Conservation (phyloP, 1,140 invertebrate species). For the Drosophila rhopaloa region DNA sequence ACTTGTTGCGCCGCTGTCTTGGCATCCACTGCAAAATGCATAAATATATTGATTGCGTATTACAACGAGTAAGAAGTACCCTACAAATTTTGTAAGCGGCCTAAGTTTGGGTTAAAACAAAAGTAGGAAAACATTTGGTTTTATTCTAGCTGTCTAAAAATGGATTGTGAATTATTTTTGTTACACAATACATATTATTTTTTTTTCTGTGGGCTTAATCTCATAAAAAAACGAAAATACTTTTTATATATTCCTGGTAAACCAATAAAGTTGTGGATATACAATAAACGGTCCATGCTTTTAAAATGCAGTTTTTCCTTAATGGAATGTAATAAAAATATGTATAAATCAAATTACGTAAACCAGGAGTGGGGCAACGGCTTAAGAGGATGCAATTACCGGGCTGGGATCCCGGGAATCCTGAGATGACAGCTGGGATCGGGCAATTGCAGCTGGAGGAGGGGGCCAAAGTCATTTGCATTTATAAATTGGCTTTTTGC, state of each 20-base stretch:
- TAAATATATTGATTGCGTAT: conserved; percentile 6
- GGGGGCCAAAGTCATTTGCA: conserved; percentile 77
- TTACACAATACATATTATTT: too few relatives aligned
- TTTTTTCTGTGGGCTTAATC: neutral
- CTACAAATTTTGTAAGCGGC: too few relatives aligned
- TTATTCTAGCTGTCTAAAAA: too few relatives aligned
- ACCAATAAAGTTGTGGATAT: conserved; percentile 26
- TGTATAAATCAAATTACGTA: conserved; percentile 59
- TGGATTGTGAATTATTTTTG: too few relatives aligned
- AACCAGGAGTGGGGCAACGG: neutral
- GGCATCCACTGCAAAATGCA: conserved; percentile 68
- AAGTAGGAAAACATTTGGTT: too few relatives aligned
- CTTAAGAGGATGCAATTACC: conserved; percentile 33
- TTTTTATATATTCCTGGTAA: neutral
- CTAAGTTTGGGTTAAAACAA: too few relatives aligned
- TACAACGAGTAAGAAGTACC: neutral
- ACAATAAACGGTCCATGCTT: conserved; percentile 18
- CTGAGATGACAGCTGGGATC: conserved; percentile 28
- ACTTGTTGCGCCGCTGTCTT: conserved; percentile 68
- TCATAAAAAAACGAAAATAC: neutral
- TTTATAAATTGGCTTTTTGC: conserved; percentile 83
- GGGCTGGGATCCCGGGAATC: conserved; percentile 35
- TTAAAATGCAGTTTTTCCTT: conserved; percentile 36
- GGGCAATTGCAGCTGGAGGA: conserved; percentile 9
- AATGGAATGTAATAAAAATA: conserved; percentile 57